phyloP scores from a whole-genome alignment of 2,888 invertebrate species.

The Caradrina kadenii region DNA sequence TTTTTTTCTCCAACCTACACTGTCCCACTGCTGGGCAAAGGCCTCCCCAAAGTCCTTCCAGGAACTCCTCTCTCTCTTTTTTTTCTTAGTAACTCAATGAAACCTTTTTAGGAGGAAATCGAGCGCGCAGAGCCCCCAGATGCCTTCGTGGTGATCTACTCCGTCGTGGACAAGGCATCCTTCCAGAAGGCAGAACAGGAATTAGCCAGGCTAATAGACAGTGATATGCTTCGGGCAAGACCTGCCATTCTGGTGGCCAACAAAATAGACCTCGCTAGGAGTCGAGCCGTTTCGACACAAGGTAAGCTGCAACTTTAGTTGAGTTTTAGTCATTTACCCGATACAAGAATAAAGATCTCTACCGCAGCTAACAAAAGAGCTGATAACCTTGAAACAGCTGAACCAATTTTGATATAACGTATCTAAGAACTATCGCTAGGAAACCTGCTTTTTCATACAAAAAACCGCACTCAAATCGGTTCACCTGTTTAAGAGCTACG shows the following conservation, averaged over 20 bases:
- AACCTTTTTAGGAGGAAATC: slow-evolving; percentile 92
- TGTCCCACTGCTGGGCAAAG: no score
- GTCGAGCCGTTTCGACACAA: slow-evolving; percentile 96
- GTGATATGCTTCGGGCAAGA: slow-evolving; percentile 93
- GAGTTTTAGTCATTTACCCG: no score
- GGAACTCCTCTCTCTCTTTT: neutral
- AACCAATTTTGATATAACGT: no score
- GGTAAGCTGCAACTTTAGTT: slow-evolving; percentile 91
- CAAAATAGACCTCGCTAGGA: slow-evolving; percentile 97
- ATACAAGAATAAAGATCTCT: no score
- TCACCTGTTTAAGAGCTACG: no score
- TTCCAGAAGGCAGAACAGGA: slow-evolving; percentile 96
- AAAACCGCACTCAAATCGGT: no score
- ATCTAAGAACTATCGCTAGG: no score
- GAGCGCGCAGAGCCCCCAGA: slow-evolving; percentile 93
- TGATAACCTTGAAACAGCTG: no score
- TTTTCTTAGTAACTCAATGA: slow-evolving; percentile 9
- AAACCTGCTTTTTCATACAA: no score
- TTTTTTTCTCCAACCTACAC: no score
- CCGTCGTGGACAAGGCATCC: slow-evolving; percentile 97
- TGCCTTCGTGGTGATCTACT: slow-evolving; percentile 97
- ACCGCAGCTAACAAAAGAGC: no score
- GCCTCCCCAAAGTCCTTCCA: no score
- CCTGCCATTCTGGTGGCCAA: slow-evolving; percentile 97
- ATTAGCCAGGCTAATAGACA: slow-evolving; percentile 94